A percentile compares a stretch with the other conserved stretches of the same genome.
phyloP scores from a whole-genome alignment of 92 coral and sea anemone species.

The Heliopora coerulea region DNA sequence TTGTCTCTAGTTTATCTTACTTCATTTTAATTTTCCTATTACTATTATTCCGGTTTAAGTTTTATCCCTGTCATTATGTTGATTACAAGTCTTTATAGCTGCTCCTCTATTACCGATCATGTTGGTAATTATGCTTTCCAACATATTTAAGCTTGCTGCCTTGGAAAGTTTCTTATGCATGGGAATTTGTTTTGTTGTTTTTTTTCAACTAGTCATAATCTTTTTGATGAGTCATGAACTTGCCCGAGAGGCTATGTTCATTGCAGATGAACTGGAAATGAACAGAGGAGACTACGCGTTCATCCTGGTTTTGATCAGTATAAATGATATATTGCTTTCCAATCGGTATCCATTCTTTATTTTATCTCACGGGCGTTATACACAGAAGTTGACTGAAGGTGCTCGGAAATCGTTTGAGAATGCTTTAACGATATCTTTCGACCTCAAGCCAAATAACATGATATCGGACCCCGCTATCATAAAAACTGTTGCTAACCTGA shows the following conservation, averaged over 20 bases:
- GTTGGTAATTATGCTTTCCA: no score
- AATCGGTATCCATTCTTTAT: background rate
- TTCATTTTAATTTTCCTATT: no score
- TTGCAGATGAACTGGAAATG: conserved; percentile 82
- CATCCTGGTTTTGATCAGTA: conserved; percentile 75
- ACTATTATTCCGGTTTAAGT: no score
- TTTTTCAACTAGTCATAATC: conserved; percentile 65
- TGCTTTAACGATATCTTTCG: conserved; percentile 34
- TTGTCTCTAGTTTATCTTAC: no score
- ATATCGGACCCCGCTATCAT: background rate
- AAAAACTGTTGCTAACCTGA: background rate
- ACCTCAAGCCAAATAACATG: background rate
- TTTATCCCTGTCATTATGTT: no score
- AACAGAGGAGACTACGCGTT: conserved; percentile 81
- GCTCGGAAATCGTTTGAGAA: conserved; percentile 74
- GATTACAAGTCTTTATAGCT: no score
- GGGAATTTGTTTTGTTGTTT: no score
- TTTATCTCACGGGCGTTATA: conserved; percentile 42
- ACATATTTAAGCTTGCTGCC: no score
- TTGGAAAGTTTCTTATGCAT: no score
- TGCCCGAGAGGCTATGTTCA: conserved; percentile 89
- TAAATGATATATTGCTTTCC: conserved; percentile 46
- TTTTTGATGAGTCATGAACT: conserved; percentile 73
- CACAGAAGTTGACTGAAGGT: conserved; percentile 50
- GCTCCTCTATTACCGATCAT: no score